Evolutionary conservation across 2,797 vertebrate species (phyloP), one percentile per base, ranked within the genome.

Genomic region (Aratinga solstitialis): DNA sequence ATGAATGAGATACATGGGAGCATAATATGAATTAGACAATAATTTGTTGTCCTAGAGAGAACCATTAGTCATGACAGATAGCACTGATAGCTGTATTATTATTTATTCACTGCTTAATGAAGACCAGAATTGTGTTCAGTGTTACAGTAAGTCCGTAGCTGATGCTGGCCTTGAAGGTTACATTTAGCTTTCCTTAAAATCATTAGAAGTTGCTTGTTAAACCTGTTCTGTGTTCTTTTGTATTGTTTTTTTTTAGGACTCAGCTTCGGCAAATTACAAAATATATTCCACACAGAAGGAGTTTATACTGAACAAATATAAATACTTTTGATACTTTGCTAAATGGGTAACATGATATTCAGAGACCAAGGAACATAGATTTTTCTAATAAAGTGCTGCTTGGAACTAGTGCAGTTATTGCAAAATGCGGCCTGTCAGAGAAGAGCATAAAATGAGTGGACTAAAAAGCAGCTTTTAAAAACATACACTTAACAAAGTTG

Each of bases 401-500:
- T 66, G 73, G 51, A 89, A 77, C 65, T 7, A 43, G 7, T 2
- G 0, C 2, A 30, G 5, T 56, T 61, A 42, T 38, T 74, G 13
- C 9, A 67, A 89, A 74, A 54, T 77, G 79, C 16, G 13, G 2
- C 36, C 20, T 74, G 8, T 50, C 47, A 76, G 21, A 59, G 51
- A 88, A 56, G 4, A 78, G 2, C 21, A 84, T 32, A 73, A 81
- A 90, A 68, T 29, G 10, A 74, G 40, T 69, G 23, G 45, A 83
- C 69, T 69, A 54, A 83, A 79, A 69, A 34, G 1, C 7, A 84
- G 4, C 4, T 72, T 90, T 82, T 36, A 63, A 73, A 81, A 84
- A 26, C 0, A 0, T n/a, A 20, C 10, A 8, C 10, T 76, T 77
- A 42, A 38, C 29, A 74, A 43, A 47, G 19, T n/a, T 3, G 4